Evolutionary conservation across 2,113 vertebrate genomes (phyloP), one percentile per base, ranked within the genome.

Genomic region (Myiozetetes cayanensis): DNA sequence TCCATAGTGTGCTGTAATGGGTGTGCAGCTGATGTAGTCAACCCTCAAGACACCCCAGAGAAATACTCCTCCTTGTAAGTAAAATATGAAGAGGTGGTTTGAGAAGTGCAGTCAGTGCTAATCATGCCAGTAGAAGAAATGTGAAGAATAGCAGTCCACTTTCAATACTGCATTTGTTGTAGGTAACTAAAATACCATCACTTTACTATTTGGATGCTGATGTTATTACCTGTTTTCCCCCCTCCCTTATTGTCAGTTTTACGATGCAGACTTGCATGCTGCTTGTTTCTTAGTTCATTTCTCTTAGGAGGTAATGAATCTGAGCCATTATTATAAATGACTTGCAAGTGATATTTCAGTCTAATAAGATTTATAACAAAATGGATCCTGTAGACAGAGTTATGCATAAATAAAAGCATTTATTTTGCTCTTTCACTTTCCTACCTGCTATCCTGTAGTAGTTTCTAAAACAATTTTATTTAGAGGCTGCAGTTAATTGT

Each of bases 1-100:
- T 61, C 18, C 17, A 0, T n/a, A 14, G 20, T 0, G 0, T 62
- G 15, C 56, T 50, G 31, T 43, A 43, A 18, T 56, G 52, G 16
- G 19, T 12, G 3, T 39, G 6, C 63, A n/a, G 30, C 68, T 89
- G 87, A 28, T 44, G 52, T 23, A 15, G 37, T 43, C 3, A 3
- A 80, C 37, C 25, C 39, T 62, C 24, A 13, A 33, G 46, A 27
- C 58, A 33, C 8, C 52, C 8, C 53, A 46, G 49, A 31, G 87
- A 44, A 82, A 35, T 35, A 11, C 10, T 68, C 19, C 24, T 79
- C 17, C 43, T 44, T 43, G 23, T 15, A 18, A 61, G 12, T 24
- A 65, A 65, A 61, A 14, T 35, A 10, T 2, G 31, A 61, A 53
- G 56, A 70, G 37, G 12, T 4, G 8, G 10, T 44, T 41, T 62